phyloP scores from a whole-genome alignment of 2,797 vertebrate species.

The Staurois parvus region DNA sequence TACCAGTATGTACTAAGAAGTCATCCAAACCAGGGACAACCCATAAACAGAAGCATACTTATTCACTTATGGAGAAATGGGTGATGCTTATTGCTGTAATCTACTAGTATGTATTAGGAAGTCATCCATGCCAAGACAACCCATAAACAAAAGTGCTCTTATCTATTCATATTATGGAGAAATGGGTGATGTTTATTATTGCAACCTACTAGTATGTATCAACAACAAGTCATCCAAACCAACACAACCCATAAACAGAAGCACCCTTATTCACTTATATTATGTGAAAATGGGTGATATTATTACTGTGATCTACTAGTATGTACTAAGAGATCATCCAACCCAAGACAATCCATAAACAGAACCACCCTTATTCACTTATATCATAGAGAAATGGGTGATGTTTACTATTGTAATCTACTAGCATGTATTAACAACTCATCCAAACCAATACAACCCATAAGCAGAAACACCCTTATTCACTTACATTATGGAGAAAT shows the following conservation, averaged over 20 bases:
- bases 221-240: background rate
- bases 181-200: no score
- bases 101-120: background rate
- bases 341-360: background rate
- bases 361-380: background rate
- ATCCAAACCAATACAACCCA: background rate
- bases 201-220: no score
- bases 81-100: background rate
- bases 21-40: background rate
- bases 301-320: background rate
- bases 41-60: background rate
- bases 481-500: background rate
- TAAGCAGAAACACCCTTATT: background rate
- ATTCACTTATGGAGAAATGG: background rate
- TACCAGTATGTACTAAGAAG: background rate
- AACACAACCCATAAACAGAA: background rate
- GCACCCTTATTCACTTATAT: background rate
- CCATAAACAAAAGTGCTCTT: background rate
- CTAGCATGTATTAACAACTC: background rate
- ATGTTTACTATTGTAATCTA: no score
- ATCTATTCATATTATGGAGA: background rate
- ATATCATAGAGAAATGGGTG: no score
- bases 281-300: background rate
- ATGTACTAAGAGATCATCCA: background rate
- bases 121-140: background rate